Conservation (phyloP, 2,888 invertebrate genomes). For the Napeogenes inachia region DNA sequence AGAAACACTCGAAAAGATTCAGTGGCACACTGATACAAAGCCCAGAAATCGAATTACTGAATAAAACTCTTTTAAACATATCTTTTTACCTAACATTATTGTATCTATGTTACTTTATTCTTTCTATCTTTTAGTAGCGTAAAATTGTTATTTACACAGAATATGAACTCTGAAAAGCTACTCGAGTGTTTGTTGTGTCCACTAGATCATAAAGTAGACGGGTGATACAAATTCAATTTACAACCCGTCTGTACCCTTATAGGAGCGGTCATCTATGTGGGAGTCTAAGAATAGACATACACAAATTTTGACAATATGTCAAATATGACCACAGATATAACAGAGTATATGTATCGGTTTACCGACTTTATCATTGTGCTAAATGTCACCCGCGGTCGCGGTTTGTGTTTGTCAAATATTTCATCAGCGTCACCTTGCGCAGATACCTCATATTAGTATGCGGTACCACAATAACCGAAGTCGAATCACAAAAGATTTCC, state of each 20-base stretch:
- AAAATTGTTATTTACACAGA: background rate
- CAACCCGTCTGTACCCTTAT: slow-evolving; percentile 41
- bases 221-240: slow-evolving; percentile 66
- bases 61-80: slow-evolving; percentile 20
- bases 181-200: slow-evolving; percentile 38
- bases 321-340: slow-evolving; percentile 15
- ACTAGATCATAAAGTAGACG: slow-evolving; percentile 57
- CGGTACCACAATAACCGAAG: slow-evolving; percentile 73
- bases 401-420: slow-evolving; percentile 57
- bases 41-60: slow-evolving; percentile 36
- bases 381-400: slow-evolving; percentile 45
- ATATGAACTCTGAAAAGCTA: slow-evolving; percentile 21
- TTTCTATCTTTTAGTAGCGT: background rate
- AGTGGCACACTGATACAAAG: slow-evolving; percentile 70
- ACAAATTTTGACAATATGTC: slow-evolving; percentile 16
- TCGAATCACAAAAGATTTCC: slow-evolving; percentile 77
- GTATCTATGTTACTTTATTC: background rate
- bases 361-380: slow-evolving; percentile 35
- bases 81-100: slow-evolving; percentile 1
- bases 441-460: slow-evolving; percentile 66
- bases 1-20: slow-evolving; percentile 68
- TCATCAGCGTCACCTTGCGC: slow-evolving; percentile 52
- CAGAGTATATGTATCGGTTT: slow-evolving; percentile 26
- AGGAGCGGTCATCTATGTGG: background rate
- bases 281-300: slow-evolving; percentile 12